phyloP scores from a whole-genome alignment of 2,888 invertebrate genomes.

The Gari tellinella region DNA sequence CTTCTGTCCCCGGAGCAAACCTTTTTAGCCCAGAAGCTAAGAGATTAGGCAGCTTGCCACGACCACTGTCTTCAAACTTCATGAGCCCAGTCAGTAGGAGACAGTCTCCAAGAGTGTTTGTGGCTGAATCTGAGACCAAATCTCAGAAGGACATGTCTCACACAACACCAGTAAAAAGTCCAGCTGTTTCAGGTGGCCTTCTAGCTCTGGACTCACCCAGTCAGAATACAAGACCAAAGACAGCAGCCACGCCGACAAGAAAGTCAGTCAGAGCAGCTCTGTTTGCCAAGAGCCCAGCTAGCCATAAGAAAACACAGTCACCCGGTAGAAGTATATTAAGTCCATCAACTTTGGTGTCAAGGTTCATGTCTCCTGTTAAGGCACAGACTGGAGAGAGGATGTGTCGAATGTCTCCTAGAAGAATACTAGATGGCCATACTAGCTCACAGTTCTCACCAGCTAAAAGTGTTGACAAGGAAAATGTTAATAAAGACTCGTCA shows the following conservation, averaged over 20 bases:
- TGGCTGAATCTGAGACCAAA: conserved; percentile 48
- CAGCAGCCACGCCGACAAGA: conserved; percentile 59
- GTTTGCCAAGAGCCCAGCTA: conserved; percentile 65
- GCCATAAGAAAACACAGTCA: conserved; percentile 25
- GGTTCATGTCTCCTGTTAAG: conserved; percentile 35
- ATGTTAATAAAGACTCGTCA: too few species aligned
- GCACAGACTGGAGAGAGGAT: too few species aligned
- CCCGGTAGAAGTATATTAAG: conserved; percentile 20
- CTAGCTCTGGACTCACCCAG: conserved; percentile 64
- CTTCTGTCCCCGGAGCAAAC: conserved; percentile 1
- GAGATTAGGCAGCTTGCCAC: background rate
- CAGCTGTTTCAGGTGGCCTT: conserved; percentile 27
- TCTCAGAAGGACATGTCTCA: conserved; percentile 9
- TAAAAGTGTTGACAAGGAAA: too few species aligned
- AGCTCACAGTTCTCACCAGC: too few species aligned
- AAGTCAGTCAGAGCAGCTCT: conserved; percentile 65
- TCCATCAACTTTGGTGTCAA: conserved; percentile 29
- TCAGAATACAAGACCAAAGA: conserved; percentile 64
- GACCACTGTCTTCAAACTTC: conserved; percentile 10
- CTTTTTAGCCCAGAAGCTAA: conserved; percentile 1
- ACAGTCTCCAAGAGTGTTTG: conserved; percentile 43
- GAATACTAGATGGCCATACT: too few species aligned
- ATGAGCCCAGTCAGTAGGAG: conserved; percentile 44
- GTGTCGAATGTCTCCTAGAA: too few species aligned
- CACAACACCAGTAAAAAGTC: conserved; percentile 55